A percentile compares a stretch with the other conserved stretches of the same genome.
phyloP scores from a whole-genome alignment of 1,140 invertebrate genomes.

The Zaprionus davidi region DNA sequence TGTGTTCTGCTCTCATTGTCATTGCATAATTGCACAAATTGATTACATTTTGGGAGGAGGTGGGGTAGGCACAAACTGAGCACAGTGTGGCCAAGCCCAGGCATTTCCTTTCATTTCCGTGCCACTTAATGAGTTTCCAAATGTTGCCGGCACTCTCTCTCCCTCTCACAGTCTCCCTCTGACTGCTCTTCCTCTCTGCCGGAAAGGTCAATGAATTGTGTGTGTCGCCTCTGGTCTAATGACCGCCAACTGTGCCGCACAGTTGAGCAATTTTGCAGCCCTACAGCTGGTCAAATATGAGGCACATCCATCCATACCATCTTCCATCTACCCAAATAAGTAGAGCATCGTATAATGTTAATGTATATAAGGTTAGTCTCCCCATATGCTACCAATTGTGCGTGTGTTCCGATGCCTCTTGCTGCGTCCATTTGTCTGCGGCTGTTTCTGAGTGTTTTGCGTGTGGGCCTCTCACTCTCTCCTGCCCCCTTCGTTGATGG shows the following conservation, averaged over 20 bases:
- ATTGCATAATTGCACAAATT: constrained; percentile 79
- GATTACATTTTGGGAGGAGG: constrained; percentile 53
- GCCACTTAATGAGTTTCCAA: constrained; percentile 64
- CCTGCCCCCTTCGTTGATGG: constrained; percentile 34
- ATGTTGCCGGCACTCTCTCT: constrained; percentile 22
- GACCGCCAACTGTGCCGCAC: constrained; percentile 77
- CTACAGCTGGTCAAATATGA: constrained; percentile 25
- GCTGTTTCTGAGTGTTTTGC: constrained; percentile 56
- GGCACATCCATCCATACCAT: constrained; percentile 2
- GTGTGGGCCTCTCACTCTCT: constrained; percentile 29
- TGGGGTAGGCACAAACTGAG: constrained; percentile 16
- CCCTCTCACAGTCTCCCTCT: not conserved
- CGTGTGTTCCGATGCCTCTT: constrained; percentile 38
- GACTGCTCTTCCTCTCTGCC: not conserved
- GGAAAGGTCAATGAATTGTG: constrained; percentile 72
- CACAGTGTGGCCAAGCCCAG: constrained; percentile 12
- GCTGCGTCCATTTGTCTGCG: constrained; percentile 77
- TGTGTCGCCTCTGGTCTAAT: constrained; percentile 62
- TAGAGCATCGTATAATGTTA: constrained; percentile 39
- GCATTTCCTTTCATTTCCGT: constrained; percentile 70
- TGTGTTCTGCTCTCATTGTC: constrained; percentile 14
- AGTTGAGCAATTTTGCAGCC: constrained; percentile 61
- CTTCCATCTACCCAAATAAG: constrained; percentile 24
- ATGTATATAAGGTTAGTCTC: constrained; percentile 14
- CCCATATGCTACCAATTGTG: constrained; percentile 71